These are phyloP conservation scores for Lordiphosa fenestrarum DNA, from an alignment of 2,888 invertebrate species.

Conservation along the genomic window DNA sequence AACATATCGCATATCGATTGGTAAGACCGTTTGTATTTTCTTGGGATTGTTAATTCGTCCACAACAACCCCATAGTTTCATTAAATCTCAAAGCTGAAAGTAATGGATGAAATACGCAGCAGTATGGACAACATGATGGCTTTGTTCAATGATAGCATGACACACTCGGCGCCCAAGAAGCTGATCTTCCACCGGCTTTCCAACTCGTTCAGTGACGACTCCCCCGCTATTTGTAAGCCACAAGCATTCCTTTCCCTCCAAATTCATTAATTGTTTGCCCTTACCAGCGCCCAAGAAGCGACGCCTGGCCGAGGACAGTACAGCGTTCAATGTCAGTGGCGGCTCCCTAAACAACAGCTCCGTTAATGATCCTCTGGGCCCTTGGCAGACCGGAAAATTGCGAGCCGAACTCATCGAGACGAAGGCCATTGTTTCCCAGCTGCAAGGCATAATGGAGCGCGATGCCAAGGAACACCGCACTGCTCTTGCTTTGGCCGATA, in stretches of 20 bases:
- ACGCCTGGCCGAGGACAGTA: constrained; percentile 40
- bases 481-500: constrained; percentile 87
- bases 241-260: neutral
- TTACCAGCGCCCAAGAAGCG: constrained; percentile 76
- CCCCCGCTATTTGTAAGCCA: constrained; percentile 49
- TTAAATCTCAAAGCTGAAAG: neutral
- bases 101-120: constrained; percentile 78
- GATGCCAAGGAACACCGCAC: constrained; percentile 86
- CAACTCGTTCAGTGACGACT: constrained; percentile 67
- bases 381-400: constrained; percentile 85
- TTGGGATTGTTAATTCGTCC: too few species aligned
- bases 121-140: constrained; percentile 78
- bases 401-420: constrained; percentile 79
- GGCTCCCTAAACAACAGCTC: constrained; percentile 41
- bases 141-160: constrained; percentile 75
- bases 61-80: too few species aligned
- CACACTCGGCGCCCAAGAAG: constrained; percentile 78
- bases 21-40: too few species aligned
- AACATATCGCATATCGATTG: too few species aligned
- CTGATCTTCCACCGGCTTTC: constrained; percentile 75
- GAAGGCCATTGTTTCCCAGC: constrained; percentile 49
- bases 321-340: constrained; percentile 41
- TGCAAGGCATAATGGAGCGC: constrained; percentile 83
- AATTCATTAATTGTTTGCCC: neutral
- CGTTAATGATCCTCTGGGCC: constrained; percentile 61